A percentile compares a stretch with the other conserved stretches of the same genome.
phyloP scores from a whole-genome alignment of 2,888 invertebrate species.

The Rhopalosiphum nymphaeae region DNA sequence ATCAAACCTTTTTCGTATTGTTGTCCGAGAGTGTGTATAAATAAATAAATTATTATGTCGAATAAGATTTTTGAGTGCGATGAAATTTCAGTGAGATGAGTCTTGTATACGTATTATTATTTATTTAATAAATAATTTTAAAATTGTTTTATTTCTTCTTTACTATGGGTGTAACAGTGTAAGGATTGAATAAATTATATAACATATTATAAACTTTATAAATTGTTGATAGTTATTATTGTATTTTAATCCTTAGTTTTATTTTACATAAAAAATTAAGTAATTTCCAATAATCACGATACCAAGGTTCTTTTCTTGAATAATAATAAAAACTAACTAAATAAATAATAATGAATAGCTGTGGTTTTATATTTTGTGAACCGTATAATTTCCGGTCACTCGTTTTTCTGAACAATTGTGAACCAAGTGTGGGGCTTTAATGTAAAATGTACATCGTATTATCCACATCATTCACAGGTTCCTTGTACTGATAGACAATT shows the following conservation, averaged over 20 bases:
- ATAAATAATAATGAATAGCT: neutral
- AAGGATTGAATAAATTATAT: neutral
- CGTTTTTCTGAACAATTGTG: neutral
- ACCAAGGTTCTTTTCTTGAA: neutral
- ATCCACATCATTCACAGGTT: neutral
- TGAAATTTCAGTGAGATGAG: neutral
- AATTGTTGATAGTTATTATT: neutral
- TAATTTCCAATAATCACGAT: neutral
- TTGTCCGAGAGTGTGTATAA: neutral
- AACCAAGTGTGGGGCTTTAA: neutral
- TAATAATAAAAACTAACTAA: neutral
- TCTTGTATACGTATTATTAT: neutral
- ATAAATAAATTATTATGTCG: neutral
- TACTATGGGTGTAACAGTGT: neutral
- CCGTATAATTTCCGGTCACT: neutral
- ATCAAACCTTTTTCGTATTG: neutral
- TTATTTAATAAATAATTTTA: neutral
- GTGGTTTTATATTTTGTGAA: neutral
- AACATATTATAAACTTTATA: neutral
- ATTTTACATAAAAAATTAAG: neutral
- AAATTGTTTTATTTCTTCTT: too few relatives aligned
- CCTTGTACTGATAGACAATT: neutral
- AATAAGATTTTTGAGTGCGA: neutral
- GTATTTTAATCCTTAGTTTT: neutral
- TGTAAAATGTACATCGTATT: neutral